These are phyloP conservation scores for Drosophila pseudoobscura DNA, from an alignment of 1,140 invertebrate species.

Conservation along the genomic window DNA sequence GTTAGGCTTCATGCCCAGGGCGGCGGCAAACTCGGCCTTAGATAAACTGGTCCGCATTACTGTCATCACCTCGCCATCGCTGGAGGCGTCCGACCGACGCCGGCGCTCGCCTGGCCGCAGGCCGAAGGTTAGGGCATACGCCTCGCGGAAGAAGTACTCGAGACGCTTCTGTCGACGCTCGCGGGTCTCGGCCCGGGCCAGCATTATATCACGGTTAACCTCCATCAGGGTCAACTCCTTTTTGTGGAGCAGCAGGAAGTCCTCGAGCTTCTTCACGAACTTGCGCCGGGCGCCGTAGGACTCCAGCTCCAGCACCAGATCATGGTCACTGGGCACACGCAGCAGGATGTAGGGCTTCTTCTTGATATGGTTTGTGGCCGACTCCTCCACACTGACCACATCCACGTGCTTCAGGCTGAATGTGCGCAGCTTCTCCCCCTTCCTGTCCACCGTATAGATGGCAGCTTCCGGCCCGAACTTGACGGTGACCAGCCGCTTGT, in stretches of 20 bases:
- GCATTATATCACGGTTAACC: conserved; percentile 91
- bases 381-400: conserved; percentile 92
- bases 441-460: conserved; percentile 93
- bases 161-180: conserved; percentile 96
- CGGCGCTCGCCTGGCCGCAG: conserved; percentile 89
- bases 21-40: conserved; percentile 98
- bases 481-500: conserved; percentile 94
- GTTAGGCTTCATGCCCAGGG: conserved; percentile 97
- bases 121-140: conserved; percentile 97
- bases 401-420: conserved; percentile 91
- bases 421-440: conserved; percentile 93
- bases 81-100: conserved; percentile 88
- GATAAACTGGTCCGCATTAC: conserved; percentile 97
- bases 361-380: conserved; percentile 88
- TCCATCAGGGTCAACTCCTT: conserved; percentile 86
- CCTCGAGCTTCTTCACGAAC: conserved; percentile 95
- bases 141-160: conserved; percentile 99
- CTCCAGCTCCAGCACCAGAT: conserved; percentile 97
- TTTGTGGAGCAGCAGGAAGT: conserved; percentile 92
- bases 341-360: conserved; percentile 94
- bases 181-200: conserved; percentile 97
- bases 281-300: conserved; percentile 91
- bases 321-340: conserved; percentile 95
- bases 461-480: conserved; percentile 93
- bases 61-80: conserved; percentile 93